These are phyloP conservation scores for Cavia porcellus DNA, from an alignment of 2,113 vertebrate genomes.

Conservation along the genomic window DNA sequence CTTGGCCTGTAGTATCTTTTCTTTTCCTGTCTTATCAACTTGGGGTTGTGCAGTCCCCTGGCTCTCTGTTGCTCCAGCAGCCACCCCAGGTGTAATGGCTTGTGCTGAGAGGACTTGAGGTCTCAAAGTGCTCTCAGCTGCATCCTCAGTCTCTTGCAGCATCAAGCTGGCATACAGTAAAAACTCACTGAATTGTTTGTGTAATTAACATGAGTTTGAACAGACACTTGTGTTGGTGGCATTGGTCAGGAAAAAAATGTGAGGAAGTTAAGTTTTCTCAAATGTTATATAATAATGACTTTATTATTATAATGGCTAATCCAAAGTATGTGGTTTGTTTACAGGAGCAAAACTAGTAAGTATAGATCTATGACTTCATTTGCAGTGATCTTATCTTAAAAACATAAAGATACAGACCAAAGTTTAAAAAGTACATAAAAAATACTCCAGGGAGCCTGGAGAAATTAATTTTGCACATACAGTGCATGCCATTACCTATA, in stretches of 20 bases:
- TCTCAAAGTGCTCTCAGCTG: not conserved
- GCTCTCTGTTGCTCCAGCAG: fast-evolving
- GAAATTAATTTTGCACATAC: not conserved
- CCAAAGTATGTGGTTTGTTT: conserved; percentile 18
- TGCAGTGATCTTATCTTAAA: conserved; percentile 44
- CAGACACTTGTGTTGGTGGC: not conserved
- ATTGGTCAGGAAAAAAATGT: not conserved
- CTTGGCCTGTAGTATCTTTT: not conserved
- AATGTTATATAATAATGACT: not conserved
- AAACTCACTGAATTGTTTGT: not conserved
- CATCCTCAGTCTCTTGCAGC: not conserved
- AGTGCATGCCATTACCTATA: not conserved
- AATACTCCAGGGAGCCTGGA: not conserved
- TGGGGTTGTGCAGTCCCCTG: not conserved
- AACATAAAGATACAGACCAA: not conserved
- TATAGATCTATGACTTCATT: not conserved
- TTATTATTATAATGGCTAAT: not conserved
- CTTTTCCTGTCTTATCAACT: not conserved
- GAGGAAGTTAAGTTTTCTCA: conserved; percentile 13
- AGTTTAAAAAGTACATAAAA: not conserved
- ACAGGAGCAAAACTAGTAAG: not conserved
- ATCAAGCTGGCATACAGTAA: not conserved
- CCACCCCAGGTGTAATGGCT: not conserved
- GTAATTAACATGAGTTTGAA: not conserved
- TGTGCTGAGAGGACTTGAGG: not conserved